These are phyloP conservation scores for Drosophila bocqueti DNA, from an alignment of 1,140 invertebrate genomes.

Conservation along the genomic window DNA sequence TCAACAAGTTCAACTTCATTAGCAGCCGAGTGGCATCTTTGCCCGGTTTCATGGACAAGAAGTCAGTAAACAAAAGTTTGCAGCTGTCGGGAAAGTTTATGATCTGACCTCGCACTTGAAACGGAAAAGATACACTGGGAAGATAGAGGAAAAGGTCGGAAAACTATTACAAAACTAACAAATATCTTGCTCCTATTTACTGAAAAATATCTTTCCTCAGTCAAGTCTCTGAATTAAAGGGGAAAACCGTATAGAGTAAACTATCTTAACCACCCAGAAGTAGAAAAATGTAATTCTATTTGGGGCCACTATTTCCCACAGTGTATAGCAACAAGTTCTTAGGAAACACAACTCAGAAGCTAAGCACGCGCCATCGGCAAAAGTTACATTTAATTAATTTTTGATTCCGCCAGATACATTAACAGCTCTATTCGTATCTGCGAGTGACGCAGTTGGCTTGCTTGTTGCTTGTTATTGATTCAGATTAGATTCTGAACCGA, in stretches of 20 bases:
- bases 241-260: not conserved
- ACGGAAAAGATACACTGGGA: not conserved
- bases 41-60: constrained; percentile 22
- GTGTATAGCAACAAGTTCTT: constrained; percentile 32
- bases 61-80: constrained; percentile 46
- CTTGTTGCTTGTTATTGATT: constrained; percentile 33
- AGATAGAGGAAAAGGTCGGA: rapidly evolving
- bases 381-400: constrained; percentile 57
- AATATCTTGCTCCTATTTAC: not conserved
- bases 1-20: constrained; percentile 68
- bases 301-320: rapidly evolving
- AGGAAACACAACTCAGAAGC: not conserved
- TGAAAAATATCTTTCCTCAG: not conserved
- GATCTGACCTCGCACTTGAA: constrained; percentile 29
- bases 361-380: constrained; percentile 52
- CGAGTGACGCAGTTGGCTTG: constrained; percentile 31
- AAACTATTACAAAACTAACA: not conserved
- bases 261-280: not conserved
- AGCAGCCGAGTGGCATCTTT: constrained; percentile 33
- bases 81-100: constrained; percentile 44
- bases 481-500: constrained; percentile 45
- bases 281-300: not conserved
- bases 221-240: not conserved
- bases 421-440: constrained; percentile 21
- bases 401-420: constrained; percentile 32